Evolutionary conservation across 2,888 invertebrate genomes (phyloP).

Genomic region (Cantharis nigra): DNA sequence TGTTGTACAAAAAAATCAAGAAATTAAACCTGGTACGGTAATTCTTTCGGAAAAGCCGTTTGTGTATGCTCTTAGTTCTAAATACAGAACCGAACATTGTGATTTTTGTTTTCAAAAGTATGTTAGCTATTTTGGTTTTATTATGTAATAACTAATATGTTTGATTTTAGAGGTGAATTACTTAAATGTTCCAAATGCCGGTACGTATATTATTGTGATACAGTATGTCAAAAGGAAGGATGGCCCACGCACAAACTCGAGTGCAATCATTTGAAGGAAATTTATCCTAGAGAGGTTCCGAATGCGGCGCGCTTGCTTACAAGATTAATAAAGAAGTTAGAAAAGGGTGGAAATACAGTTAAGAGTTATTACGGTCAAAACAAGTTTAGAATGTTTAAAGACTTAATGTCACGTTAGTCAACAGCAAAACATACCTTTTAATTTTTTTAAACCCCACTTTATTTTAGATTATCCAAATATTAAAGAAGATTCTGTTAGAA

Average conservation of each 20-base stretch:
- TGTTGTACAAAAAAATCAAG: not conserved
- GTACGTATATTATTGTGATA: conserved; percentile 81
- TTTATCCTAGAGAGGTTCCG: conserved; percentile 74
- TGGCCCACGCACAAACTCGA: conserved; percentile 86
- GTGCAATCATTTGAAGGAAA: conserved; percentile 74
- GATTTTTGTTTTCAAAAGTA: conserved; percentile 78
- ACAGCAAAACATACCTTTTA: conserved; percentile 4
- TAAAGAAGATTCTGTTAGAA: conserved; percentile 71
- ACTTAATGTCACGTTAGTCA: conserved; percentile 87
- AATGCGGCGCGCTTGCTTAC: conserved; percentile 83
- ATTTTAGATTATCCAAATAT: conserved; percentile 81
- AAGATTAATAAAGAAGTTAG: conserved; percentile 71
- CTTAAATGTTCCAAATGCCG: conserved; percentile 84
- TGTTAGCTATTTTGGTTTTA: conserved; percentile 42
- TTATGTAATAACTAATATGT: not conserved
- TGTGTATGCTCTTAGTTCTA: conserved; percentile 71
- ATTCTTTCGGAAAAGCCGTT: conserved; percentile 77
- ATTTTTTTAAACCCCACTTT: not conserved
- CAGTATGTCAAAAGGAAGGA: conserved; percentile 77
- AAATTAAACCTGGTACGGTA: conserved; percentile 66
- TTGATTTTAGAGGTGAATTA: conserved; percentile 66
- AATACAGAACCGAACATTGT: conserved; percentile 71
- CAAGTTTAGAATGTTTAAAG: conserved; percentile 77
- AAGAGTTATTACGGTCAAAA: conserved; percentile 72
- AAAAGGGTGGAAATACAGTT: conserved; percentile 69